Percentiles rank a stretch among this genome's conserved stretches.
Evolutionary conservation across 2,888 invertebrate genomes (phyloP).

Genomic region (Neoitamus cyanurus): DNA sequence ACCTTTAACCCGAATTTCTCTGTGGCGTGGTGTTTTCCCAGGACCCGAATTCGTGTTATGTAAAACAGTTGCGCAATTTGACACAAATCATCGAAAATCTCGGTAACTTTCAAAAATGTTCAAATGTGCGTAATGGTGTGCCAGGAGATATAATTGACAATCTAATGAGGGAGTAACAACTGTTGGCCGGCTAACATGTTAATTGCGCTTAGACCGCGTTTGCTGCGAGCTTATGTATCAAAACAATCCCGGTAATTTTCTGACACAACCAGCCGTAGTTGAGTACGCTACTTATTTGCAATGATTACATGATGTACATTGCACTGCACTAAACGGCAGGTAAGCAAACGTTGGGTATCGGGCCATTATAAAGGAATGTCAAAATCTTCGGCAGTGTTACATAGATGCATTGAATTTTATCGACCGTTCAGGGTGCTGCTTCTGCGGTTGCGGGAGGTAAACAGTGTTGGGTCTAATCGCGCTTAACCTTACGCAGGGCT

Average conservation of each 20-base stretch:
- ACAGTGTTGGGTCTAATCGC: neutral
- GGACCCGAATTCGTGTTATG: neutral
- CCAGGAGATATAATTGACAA: neutral
- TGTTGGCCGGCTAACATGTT: neutral
- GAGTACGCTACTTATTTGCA: neutral
- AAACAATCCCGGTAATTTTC: neutral
- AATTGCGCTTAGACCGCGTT: neutral
- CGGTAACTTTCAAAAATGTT: neutral
- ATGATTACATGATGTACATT: neutral
- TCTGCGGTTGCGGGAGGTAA: neutral
- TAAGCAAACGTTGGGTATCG: neutral
- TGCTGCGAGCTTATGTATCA: neutral
- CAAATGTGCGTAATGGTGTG: neutral
- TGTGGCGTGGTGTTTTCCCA: neutral
- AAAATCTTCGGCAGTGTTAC: neutral
- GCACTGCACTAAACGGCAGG: neutral
- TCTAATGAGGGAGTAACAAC: neutral
- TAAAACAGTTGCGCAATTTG: neutral
- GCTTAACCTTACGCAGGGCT: no score
- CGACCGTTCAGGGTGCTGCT: neutral
- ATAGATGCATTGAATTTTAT: neutral
- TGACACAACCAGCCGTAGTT: neutral
- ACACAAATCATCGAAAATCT: neutral
- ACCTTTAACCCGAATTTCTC: neutral
- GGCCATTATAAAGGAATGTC: neutral